Percentiles rank a stretch among this genome's conserved stretches.
Conservation (phyloP, 2,797 vertebrate species). For the Calcarius lapponicus region DNA sequence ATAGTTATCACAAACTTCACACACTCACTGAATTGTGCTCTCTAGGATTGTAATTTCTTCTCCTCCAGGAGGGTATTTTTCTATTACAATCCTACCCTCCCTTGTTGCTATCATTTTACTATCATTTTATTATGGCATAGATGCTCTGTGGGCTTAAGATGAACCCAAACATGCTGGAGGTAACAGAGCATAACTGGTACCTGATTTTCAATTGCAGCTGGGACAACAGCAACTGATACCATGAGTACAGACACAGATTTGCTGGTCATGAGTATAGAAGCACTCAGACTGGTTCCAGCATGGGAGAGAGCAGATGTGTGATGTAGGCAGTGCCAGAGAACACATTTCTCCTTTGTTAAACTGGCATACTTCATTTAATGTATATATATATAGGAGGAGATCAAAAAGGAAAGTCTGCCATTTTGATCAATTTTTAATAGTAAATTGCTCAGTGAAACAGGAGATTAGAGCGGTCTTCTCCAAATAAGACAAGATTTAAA, state of each 20-base stretch:
- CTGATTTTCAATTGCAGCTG: neutral
- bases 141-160: neutral
- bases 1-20: neutral
- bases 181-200: neutral
- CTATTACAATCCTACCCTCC: neutral
- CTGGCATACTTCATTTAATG: neutral
- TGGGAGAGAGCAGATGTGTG: neutral
- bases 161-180: neutral
- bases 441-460: neutral
- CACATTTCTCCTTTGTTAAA: neutral
- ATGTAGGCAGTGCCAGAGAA: neutral
- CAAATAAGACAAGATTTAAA: neutral
- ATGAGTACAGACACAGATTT: neutral
- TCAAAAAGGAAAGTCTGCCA: neutral
- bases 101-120: neutral
- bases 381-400: neutral
- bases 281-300: neutral
- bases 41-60: neutral
- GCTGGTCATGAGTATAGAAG: neutral
- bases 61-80: neutral
- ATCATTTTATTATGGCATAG: neutral
- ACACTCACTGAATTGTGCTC: neutral
- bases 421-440: constrained; percentile 31
- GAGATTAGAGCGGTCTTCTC: neutral
- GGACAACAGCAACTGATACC: neutral